A percentile compares a stretch with the other conserved stretches of the same genome.
Conservation (phyloP, 2,888 invertebrate species). For the Drosophila prostipennis region DNA sequence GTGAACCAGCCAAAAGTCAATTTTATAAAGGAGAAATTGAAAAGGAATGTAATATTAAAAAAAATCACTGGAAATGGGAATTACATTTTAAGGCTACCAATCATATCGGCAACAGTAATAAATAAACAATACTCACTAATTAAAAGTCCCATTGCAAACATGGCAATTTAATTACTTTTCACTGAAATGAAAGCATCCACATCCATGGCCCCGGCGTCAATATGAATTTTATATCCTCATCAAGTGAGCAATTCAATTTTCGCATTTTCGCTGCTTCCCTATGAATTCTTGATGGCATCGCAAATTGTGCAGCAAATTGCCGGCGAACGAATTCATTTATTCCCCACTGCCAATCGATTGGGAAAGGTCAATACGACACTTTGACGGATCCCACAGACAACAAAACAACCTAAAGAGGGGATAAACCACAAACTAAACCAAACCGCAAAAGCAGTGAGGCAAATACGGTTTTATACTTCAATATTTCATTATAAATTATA, state of each 20-base stretch:
- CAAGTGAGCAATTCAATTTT: conserved; percentile 18
- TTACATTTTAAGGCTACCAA: not conserved
- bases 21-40: not conserved
- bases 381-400: conserved; percentile 9
- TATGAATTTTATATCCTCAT: conserved; percentile 21
- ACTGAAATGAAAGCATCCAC: conserved; percentile 1
- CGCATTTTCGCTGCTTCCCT: not conserved
- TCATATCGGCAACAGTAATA: not conserved
- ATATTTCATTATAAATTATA: too few relatives aligned
- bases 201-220: not conserved
- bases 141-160: conserved; percentile 3
- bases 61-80: too few relatives aligned
- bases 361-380: conserved; percentile 17
- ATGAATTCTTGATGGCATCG: conserved; percentile 30
- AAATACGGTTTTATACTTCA: not conserved
- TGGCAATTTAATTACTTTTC: conserved; percentile 1
- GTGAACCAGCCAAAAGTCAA: conserved; percentile 4
- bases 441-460: not conserved
- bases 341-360: conserved; percentile 28
- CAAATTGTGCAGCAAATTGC: conserved; percentile 30
- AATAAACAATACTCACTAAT: conserved; percentile 11
- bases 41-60: not conserved
- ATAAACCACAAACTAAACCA: not conserved
- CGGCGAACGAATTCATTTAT: conserved; percentile 33
- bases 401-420: not conserved